Evolutionary conservation across 2,797 vertebrate genomes (phyloP).

Genomic region (Rhyacichthys aspro): DNA sequence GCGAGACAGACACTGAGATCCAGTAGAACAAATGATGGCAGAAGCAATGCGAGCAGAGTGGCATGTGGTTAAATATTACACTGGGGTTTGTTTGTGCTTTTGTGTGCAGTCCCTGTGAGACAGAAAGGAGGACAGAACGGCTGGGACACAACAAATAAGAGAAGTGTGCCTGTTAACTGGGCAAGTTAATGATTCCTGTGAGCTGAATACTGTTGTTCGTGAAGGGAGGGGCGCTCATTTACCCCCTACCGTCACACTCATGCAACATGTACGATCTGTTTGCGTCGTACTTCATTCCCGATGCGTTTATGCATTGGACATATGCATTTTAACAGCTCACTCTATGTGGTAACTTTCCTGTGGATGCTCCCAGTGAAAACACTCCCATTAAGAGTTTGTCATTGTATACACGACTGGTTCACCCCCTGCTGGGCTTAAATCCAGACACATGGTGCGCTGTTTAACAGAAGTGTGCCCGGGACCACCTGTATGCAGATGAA

Average conservation of each 20-base stretch:
- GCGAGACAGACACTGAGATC: constrained; percentile 57
- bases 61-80: constrained; percentile 71
- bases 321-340: constrained; percentile 20
- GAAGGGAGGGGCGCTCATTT: constrained; percentile 45
- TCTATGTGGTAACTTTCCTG: constrained; percentile 28
- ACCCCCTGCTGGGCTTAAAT: constrained; percentile 18
- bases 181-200: constrained; percentile 74
- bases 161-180: constrained; percentile 74
- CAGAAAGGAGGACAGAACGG: constrained; percentile 46
- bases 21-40: constrained; percentile 62
- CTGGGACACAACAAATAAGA: constrained; percentile 35
- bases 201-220: constrained; percentile 65
- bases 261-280: constrained; percentile 29
- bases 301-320: constrained; percentile 20
- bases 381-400: not conserved
- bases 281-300: constrained; percentile 7
- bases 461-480: constrained; percentile 61
- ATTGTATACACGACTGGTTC: not conserved
- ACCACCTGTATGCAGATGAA: constrained; percentile 82
- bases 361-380: constrained; percentile 24
- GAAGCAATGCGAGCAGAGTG: constrained; percentile 49
- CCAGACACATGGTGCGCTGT: constrained; percentile 45
- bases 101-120: constrained; percentile 56
- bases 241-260: constrained; percentile 58
- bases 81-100: constrained; percentile 65